Evolutionary conservation across 2,888 invertebrate genomes (phyloP).

Genomic region (Phyllotreta striolata): DNA sequence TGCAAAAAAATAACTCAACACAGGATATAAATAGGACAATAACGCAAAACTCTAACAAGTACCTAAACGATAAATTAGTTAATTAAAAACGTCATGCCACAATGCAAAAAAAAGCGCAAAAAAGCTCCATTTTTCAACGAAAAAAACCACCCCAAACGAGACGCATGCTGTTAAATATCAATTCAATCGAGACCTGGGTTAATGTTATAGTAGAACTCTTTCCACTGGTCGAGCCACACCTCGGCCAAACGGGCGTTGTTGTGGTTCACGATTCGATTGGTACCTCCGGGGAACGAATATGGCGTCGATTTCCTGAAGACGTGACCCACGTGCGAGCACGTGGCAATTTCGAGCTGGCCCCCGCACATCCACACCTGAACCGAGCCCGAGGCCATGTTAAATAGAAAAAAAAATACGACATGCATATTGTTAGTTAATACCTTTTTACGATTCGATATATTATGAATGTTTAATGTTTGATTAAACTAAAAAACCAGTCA

Average conservation of each 20-base stretch:
- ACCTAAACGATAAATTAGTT: too few species aligned
- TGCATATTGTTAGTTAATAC: conserved; percentile 34
- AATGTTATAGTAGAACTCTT: conserved; percentile 98
- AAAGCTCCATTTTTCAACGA: background rate
- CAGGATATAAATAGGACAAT: background rate
- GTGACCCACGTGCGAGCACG: conserved; percentile 95
- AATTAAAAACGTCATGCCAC: background rate
- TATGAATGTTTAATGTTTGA: too few species aligned
- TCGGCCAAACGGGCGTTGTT: conserved; percentile 98
- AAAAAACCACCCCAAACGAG: background rate
- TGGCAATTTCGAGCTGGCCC: conserved; percentile 90
- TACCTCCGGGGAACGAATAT: conserved; percentile 98
- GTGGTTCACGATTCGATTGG: conserved; percentile 96
- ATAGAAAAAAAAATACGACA: conserved; percentile 26
- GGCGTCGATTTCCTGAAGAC: conserved; percentile 98
- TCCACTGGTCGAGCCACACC: conserved; percentile 99
- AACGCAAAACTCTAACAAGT: too few species aligned
- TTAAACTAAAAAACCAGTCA: too few species aligned
- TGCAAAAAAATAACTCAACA: too few species aligned
- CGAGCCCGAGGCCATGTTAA: conserved; percentile 18
- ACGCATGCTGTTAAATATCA: conserved; percentile 35
- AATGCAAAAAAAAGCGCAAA: conserved; percentile 1
- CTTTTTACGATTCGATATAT: too few species aligned
- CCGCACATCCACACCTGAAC: conserved; percentile 97
- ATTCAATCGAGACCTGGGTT: conserved; percentile 79